phyloP scores from a whole-genome alignment of 2,113 vertebrate species.

The Stegostoma tigrinum region DNA sequence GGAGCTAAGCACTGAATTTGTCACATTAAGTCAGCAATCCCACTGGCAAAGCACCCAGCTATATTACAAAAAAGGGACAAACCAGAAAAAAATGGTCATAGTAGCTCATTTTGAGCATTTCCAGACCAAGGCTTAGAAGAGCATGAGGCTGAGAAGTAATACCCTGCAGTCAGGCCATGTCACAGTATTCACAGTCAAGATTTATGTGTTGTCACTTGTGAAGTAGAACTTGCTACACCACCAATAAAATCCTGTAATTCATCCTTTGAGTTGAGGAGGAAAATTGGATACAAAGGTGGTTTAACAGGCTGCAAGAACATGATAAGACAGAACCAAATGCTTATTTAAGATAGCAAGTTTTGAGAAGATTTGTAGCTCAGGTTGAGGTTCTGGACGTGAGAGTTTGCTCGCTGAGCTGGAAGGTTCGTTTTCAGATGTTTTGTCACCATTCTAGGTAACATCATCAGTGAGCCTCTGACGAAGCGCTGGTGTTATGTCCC shows the following conservation, averaged over 20 bases:
- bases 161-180: neutral
- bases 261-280: neutral
- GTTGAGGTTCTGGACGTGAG: no score
- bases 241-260: neutral
- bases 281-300: neutral
- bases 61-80: neutral
- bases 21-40: no score
- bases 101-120: neutral
- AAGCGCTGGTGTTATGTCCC: no score
- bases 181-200: neutral
- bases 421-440: no score
- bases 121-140: neutral
- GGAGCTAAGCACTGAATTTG: no score
- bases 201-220: neutral
- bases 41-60: neutral
- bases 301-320: neutral
- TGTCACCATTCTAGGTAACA: no score
- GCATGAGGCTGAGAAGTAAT: neutral
- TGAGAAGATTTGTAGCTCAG: no score
- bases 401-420: no score
- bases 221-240: neutral
- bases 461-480: no score
- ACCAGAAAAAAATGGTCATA: neutral
- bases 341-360: no score
- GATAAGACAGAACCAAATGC: neutral